These are phyloP conservation scores for Oryzias javanicus DNA, from an alignment of 2,113 vertebrate genomes.

Conservation along the genomic window DNA sequence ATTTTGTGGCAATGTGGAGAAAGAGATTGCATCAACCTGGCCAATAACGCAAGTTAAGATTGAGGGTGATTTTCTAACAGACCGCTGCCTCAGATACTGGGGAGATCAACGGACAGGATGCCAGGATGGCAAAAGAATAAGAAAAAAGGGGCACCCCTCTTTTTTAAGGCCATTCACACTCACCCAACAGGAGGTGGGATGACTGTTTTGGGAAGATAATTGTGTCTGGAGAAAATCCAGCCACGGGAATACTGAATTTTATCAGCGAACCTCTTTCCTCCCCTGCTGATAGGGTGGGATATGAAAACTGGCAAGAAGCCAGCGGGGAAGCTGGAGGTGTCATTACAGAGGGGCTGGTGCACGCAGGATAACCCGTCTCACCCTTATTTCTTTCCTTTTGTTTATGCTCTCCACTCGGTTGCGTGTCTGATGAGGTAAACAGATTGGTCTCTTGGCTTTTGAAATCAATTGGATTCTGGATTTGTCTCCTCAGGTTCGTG, in stretches of 20 bases:
- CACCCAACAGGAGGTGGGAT: conserved; percentile 44
- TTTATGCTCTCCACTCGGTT: conserved; percentile 58
- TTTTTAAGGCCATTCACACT: conserved; percentile 51
- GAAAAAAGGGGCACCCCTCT: conserved; percentile 25
- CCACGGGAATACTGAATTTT: conserved; percentile 56
- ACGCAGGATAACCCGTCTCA: conserved; percentile 43
- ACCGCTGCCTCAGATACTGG: conserved; percentile 18
- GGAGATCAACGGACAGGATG: conserved; percentile 29
- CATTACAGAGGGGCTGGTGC: conserved; percentile 56
- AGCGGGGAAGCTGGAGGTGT: conserved; percentile 52
- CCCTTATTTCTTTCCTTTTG: conserved; percentile 58
- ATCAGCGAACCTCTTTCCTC: conserved; percentile 58
- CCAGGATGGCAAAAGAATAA: conserved; percentile 1
- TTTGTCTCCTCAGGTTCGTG: conserved; percentile 44
- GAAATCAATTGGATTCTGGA: conserved; percentile 62
- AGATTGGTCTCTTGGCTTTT: conserved; percentile 54
- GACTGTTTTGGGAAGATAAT: conserved; percentile 71
- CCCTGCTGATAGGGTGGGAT: conserved; percentile 43
- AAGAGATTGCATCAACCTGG: conserved; percentile 59
- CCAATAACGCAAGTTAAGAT: conserved; percentile 63
- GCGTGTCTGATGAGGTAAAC: conserved; percentile 63
- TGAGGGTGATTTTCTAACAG: conserved; percentile 47
- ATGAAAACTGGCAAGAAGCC: conserved; percentile 62
- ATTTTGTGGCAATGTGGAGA: conserved; percentile 44
- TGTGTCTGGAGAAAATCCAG: conserved; percentile 57